phyloP scores from a whole-genome alignment of 2,797 vertebrate genomes.

The Cryptoprocta ferox region DNA sequence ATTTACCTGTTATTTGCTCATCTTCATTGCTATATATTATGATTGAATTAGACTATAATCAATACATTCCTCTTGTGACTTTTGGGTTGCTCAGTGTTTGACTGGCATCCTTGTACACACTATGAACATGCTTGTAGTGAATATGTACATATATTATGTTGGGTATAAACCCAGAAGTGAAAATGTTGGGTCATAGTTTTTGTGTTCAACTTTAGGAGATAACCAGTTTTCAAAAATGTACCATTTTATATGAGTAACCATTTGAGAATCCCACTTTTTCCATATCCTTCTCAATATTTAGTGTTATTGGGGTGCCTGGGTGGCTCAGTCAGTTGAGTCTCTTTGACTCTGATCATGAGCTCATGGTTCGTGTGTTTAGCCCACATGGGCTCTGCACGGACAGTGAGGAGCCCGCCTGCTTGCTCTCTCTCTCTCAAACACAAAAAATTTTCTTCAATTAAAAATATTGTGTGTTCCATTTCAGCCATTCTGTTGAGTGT shows the following conservation, averaged over 20 bases:
- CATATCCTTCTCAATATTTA: neutral
- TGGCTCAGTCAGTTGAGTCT: too few relatives aligned
- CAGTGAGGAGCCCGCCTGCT: too few relatives aligned
- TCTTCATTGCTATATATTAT: neutral
- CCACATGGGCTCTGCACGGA: too few relatives aligned
- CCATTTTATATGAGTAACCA: neutral
- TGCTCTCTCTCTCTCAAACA: too few relatives aligned
- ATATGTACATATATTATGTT: neutral
- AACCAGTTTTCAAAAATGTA: neutral
- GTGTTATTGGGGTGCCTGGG: neutral
- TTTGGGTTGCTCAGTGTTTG: neutral
- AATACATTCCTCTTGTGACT: neutral
- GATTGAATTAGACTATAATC: neutral
- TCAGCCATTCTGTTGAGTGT: neutral
- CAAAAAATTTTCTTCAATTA: too few relatives aligned
- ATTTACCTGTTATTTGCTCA: neutral
- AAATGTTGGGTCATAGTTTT: neutral
- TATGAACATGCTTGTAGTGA: neutral
- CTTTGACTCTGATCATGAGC: too few relatives aligned
- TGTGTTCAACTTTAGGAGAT: neutral
- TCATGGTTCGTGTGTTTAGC: too few relatives aligned
- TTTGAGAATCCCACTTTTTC: neutral
- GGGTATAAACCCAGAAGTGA: neutral
- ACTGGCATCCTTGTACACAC: neutral
- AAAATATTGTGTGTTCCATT: neutral